Evolutionary conservation across 2,113 vertebrate species (phyloP), one percentile per base, ranked within the genome.

Genomic region (Notothenia coriiceps): DNA sequence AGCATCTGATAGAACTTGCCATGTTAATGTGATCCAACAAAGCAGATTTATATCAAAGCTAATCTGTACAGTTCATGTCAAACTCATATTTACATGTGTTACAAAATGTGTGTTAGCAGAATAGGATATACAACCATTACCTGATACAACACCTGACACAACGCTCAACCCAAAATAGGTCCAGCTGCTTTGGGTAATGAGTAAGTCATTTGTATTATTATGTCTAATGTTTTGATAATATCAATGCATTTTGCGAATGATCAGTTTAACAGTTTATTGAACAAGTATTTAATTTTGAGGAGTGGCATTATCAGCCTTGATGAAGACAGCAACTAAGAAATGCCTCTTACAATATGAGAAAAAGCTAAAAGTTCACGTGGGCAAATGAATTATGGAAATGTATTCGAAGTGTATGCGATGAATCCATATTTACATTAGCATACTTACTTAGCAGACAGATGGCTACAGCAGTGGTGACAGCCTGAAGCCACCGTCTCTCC

Each of bases 381-480:
- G 43, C 6, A 73, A 20, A 67, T 47, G 4, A 66, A 59, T 59
- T 12, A 44, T 54, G 49, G 18, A 63, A 78, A 76, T 77, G 46
- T 5, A 55, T 33, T 56, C 40, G 44, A 63, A 87, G 70, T 77
- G 14, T 29, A 73, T 75, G 74, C 20, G 1, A 46, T 69, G 50
- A 69, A 72, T 86, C 74, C 18, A 83, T 67, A 70, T 68, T 74
- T 18, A 29, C 52, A 79, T 85, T 66, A 62, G 77, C 54, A 74
- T 86, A 93, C 95, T 95, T 86, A 96, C 95, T 63, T 59, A 94
- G 83, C 82, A 95, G 85, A 93, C 87, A 94, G 85, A 95, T 84
- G 84, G 88, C 86, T 62, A 91, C 79, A 85, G 84, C 85, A 65
- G 87, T 44, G 76, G 84, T 93, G 93, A 94, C 86, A 88, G 89